These are phyloP conservation scores for Zaprionus bogoriensis DNA, from an alignment of 2,888 invertebrate genomes.

Conservation along the genomic window DNA sequence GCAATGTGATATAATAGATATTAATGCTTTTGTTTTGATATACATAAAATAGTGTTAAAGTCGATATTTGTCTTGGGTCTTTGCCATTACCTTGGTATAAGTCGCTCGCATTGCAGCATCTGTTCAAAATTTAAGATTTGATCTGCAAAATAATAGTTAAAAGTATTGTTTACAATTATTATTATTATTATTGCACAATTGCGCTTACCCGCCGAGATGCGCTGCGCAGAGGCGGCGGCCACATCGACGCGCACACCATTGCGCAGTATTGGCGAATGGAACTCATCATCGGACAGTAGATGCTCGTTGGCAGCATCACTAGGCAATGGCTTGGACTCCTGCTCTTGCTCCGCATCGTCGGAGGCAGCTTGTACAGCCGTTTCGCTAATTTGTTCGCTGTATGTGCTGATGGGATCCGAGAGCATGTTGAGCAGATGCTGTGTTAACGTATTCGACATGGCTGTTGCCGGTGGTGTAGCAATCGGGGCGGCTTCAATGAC, in stretches of 20 bases:
- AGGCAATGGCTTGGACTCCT: conserved; percentile 4
- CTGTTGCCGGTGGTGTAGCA: conserved; percentile 23
- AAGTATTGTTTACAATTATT: conserved; percentile 1
- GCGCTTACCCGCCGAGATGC: conserved; percentile 72
- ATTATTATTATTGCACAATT: neutral
- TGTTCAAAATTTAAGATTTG: conserved; percentile 75
- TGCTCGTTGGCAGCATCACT: conserved; percentile 20
- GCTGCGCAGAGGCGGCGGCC: conserved; percentile 61
- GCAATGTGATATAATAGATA: too few relatives aligned
- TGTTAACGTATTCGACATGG: conserved; percentile 82
- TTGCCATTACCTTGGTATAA: conserved; percentile 67
- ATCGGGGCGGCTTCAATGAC: conserved; percentile 15
- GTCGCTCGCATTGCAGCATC: conserved; percentile 70
- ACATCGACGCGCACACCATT: conserved; percentile 77
- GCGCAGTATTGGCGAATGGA: conserved; percentile 62
- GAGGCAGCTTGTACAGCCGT: conserved; percentile 24
- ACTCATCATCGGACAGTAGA: conserved; percentile 65
- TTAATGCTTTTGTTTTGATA: too few relatives aligned
- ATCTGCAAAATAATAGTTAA: conserved; percentile 57
- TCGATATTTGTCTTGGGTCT: neutral
- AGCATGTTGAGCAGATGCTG: conserved; percentile 82
- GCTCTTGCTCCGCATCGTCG: conserved; percentile 7
- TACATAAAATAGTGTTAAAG: neutral
- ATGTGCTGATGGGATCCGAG: conserved; percentile 82
- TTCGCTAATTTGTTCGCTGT: conserved; percentile 81